Conservation (phyloP, 2,797 vertebrate species). For the Ataeniobius toweri region DNA sequence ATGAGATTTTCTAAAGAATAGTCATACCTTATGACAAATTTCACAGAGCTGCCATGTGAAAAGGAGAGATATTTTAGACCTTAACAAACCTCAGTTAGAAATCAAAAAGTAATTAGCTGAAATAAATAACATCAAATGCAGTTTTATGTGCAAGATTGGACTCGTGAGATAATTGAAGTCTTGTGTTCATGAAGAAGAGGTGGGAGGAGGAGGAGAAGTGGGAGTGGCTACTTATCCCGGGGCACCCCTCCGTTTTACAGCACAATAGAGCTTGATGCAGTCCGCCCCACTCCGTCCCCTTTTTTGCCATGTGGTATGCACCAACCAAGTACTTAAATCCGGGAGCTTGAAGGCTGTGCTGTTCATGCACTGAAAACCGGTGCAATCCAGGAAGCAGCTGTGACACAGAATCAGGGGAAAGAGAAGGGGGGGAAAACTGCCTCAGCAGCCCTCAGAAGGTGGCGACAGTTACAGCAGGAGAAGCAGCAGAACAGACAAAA, state of each 20-base stretch:
- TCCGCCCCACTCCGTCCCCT: constrained; percentile 49
- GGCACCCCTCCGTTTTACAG: constrained; percentile 60
- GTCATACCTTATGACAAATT: background rate
- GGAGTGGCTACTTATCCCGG: constrained; percentile 43
- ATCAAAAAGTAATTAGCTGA: background rate
- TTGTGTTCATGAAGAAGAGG: constrained; percentile 41
- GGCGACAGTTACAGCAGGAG: constrained; percentile 40
- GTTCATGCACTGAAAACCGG: constrained; percentile 64
- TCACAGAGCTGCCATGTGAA: background rate
- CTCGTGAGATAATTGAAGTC: constrained; percentile 18
- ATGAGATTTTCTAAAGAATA: background rate
- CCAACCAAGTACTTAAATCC: constrained; percentile 77
- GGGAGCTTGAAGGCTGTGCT: constrained; percentile 64
- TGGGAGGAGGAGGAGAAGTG: constrained; percentile 35
- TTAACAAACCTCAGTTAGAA: background rate
- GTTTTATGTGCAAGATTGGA: constrained; percentile 4
- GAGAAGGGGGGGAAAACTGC: constrained; percentile 30
- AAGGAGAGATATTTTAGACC: background rate
- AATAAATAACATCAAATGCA: background rate
- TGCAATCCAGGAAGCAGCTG: constrained; percentile 68
- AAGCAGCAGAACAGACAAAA: constrained; percentile 30
- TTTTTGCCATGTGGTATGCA: constrained; percentile 73
- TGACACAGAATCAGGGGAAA: constrained; percentile 35
- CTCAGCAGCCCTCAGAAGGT: constrained; percentile 30
- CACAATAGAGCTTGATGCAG: constrained; percentile 60